phyloP scores from a whole-genome alignment of 1,140 invertebrate species.

The Dysdera silvatica region DNA sequence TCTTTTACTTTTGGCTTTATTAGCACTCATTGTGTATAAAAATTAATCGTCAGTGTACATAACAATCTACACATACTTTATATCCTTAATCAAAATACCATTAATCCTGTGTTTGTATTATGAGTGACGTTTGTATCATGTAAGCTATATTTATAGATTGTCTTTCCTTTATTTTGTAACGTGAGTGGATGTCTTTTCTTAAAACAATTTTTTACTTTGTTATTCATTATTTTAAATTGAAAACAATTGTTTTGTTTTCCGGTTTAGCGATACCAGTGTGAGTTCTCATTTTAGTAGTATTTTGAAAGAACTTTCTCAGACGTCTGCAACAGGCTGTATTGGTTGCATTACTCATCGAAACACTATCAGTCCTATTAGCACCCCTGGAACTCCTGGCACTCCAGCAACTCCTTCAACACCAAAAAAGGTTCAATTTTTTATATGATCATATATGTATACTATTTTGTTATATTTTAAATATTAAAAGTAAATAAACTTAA shows the following conservation, averaged over 20 bases:
- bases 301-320: slow-evolving; percentile 54
- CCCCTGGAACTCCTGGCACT: slow-evolving; percentile 38
- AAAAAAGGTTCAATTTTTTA: slow-evolving; percentile 32
- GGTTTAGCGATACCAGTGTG: slow-evolving; percentile 56
- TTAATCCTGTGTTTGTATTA: no score
- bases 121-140: no score
- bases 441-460: not conserved
- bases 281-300: slow-evolving; percentile 53
- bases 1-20: no score
- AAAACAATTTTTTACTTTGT: not conserved
- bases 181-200: no score
- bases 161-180: no score
- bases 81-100: no score
- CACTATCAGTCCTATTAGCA: slow-evolving; percentile 30
- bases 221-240: not conserved
- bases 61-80: no score
- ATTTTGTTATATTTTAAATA: not conserved
- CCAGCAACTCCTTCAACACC: slow-evolving; percentile 45
- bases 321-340: slow-evolving; percentile 44
- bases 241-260: not conserved
- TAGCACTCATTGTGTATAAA: no score
- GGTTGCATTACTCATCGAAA: slow-evolving; percentile 31
- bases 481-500: no score
- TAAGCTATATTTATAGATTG: no score
- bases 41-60: no score